These are phyloP conservation scores for Choloepus didactylus DNA, from an alignment of 2,797 vertebrate species.

Conservation along the genomic window DNA sequence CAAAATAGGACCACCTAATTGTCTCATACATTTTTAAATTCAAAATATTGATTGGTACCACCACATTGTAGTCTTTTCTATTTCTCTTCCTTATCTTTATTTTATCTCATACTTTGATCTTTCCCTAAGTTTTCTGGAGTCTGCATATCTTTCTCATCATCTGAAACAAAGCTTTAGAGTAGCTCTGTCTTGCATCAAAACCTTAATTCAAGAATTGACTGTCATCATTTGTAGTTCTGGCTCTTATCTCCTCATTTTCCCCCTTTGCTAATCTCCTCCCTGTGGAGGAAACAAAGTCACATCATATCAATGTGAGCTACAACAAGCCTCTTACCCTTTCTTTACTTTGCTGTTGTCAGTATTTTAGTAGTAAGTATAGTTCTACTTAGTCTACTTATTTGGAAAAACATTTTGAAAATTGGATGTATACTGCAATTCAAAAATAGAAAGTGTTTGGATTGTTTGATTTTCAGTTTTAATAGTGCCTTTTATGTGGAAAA, in stretches of 20 bases:
- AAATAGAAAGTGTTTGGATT: slow-evolving; percentile 48
- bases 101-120: slow-evolving; percentile 66
- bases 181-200: slow-evolving; percentile 66
- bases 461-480: slow-evolving; percentile 61
- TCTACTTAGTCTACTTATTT: slow-evolving; percentile 64
- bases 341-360: slow-evolving; percentile 75
- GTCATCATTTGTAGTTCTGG: slow-evolving; percentile 65
- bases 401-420: slow-evolving; percentile 57
- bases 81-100: slow-evolving; percentile 70
- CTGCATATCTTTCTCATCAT: slow-evolving; percentile 68
- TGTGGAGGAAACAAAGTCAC: slow-evolving; percentile 59
- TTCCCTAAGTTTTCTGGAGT: slow-evolving; percentile 66
- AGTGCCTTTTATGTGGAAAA: slow-evolving; percentile 19
- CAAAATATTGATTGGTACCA: slow-evolving; percentile 45
- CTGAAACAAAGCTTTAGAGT: slow-evolving; percentile 73
- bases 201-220: slow-evolving; percentile 62
- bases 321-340: slow-evolving; percentile 58
- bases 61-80: slow-evolving; percentile 72
- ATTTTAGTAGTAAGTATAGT: slow-evolving; percentile 78
- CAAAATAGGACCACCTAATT: slow-evolving; percentile 17
- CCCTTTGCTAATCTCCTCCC: slow-evolving; percentile 59
- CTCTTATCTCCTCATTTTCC: slow-evolving; percentile 54
- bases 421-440: slow-evolving; percentile 12
- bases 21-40: slow-evolving; percentile 59
- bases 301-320: slow-evolving; percentile 62